Conservation (phyloP, 2,888 invertebrate genomes). For the Volucella inanis region DNA sequence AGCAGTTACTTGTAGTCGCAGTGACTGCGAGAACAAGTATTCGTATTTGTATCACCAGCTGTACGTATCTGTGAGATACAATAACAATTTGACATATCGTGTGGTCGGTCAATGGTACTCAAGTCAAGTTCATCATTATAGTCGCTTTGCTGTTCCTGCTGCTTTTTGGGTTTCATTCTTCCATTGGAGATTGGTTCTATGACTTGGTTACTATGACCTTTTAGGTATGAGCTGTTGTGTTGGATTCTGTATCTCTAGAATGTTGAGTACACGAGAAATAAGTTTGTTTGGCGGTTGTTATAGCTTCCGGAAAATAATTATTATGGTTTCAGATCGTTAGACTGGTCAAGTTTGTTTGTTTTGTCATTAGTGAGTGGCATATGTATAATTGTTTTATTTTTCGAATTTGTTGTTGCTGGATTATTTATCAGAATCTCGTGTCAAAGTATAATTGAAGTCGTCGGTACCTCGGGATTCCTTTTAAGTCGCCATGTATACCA, state of each 20-base stretch:
- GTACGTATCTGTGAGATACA: conserved; percentile 44
- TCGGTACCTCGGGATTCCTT: neutral
- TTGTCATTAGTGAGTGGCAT: conserved; percentile 48
- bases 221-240: conserved; percentile 30
- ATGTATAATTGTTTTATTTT: conserved; percentile 17
- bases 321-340: conserved; percentile 12
- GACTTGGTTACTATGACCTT: conserved; percentile 30
- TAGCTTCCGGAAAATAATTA: conserved; percentile 66
- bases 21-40: conserved; percentile 7
- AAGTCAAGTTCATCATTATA: conserved; percentile 67
- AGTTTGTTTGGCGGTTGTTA: conserved; percentile 40
- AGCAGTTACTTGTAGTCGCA: neutral
- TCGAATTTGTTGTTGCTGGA: too few relatives aligned
- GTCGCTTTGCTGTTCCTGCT: neutral
- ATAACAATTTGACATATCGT: conserved; percentile 61
- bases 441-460: too few relatives aligned
- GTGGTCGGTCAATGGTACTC: conserved; percentile 72
- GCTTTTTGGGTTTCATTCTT: conserved; percentile 46
- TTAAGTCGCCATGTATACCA: neutral
- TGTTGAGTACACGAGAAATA: conserved; percentile 24
- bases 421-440: too few relatives aligned
- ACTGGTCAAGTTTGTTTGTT: conserved; percentile 40
- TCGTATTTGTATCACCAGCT: conserved; percentile 11
- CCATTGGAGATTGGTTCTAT: conserved; percentile 26
- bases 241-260: conserved; percentile 35